Percentiles rank a stretch among this genome's conserved stretches.
Evolutionary conservation across 2,888 invertebrate species (phyloP).

Genomic region (Aspidiotus destructor): DNA sequence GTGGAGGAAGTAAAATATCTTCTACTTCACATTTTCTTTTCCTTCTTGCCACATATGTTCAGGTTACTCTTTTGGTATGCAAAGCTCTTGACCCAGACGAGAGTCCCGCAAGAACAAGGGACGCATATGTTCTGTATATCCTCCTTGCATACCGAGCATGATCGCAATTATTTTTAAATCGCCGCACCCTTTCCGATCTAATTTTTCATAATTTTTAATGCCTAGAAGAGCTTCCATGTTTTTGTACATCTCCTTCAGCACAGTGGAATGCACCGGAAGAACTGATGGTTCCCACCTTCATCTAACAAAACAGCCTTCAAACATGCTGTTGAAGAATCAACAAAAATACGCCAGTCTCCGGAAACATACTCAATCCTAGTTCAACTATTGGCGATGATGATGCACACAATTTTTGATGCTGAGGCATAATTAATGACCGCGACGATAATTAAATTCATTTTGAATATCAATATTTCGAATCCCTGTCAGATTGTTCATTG

Average conservation of each 20-base stretch:
- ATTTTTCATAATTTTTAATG: slow-evolving; percentile 20
- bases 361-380: no score
- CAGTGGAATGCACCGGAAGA: slow-evolving; percentile 14
- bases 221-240: slow-evolving; percentile 21
- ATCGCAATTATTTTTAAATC: slow-evolving; percentile 25
- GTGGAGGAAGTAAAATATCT: background rate
- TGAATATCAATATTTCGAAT: no score
- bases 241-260: slow-evolving; percentile 23
- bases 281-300: slow-evolving; percentile 11
- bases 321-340: no score
- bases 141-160: slow-evolving; percentile 24
- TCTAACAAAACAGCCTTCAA: slow-evolving; percentile 30
- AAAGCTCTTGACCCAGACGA: slow-evolving; percentile 37
- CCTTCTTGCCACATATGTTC: background rate
- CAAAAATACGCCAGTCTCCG: no score
- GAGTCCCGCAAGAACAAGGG: slow-evolving; percentile 37
- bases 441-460: no score
- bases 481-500: no score
- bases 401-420: no score
- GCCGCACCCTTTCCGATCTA: slow-evolving; percentile 24
- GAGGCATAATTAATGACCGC: no score
- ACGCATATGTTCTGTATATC: slow-evolving; percentile 22
- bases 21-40: no score
- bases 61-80: slow-evolving; percentile 34
- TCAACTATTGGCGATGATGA: no score